These are phyloP conservation scores for Dendrocincla fuliginosa DNA, from an alignment of 2,797 vertebrate species.

Conservation along the genomic window DNA sequence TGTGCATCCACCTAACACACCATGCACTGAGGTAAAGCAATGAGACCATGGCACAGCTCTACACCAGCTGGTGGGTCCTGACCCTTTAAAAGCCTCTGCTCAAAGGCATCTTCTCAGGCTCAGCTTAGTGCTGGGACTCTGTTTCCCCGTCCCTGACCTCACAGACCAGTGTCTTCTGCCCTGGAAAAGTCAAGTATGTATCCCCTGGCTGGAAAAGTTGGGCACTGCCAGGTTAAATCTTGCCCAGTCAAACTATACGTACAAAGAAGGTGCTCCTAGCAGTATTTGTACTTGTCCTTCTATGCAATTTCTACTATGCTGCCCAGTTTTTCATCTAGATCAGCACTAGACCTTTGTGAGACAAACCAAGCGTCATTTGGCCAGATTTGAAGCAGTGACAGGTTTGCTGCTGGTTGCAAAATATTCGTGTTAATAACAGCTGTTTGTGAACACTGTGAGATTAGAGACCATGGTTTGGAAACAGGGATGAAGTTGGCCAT, in stretches of 20 bases:
- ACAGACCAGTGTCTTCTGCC: neutral
- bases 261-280: neutral
- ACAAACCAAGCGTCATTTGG: neutral
- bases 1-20: fast-evolving
- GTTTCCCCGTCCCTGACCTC: neutral
- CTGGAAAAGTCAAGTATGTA: neutral
- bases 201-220: neutral
- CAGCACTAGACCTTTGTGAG: neutral
- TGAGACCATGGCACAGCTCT: neutral
- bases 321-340: neutral
- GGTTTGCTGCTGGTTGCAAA: neutral
- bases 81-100: neutral
- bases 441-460: neutral
- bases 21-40: neutral
- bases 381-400: neutral
- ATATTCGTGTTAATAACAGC: neutral
- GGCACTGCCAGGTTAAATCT: neutral
- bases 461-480: neutral
- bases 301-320: neutral
- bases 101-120: neutral
- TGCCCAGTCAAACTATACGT: fast-evolving
- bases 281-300: neutral
- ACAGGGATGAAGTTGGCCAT: neutral
- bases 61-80: neutral
- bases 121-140: neutral